These are phyloP conservation scores for Anthrax anthrax DNA, from an alignment of 2,888 invertebrate species.

Conservation along the genomic window DNA sequence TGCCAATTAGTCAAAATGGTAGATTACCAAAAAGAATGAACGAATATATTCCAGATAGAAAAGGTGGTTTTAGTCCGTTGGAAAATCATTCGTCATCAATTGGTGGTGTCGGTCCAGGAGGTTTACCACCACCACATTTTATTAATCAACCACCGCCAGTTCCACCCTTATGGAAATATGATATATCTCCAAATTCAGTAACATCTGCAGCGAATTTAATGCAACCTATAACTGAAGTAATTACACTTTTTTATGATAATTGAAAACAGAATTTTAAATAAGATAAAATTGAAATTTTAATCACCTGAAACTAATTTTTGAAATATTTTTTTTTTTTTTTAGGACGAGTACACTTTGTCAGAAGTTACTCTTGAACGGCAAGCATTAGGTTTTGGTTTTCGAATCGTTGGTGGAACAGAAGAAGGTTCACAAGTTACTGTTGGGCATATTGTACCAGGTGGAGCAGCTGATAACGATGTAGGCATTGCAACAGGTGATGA, in stretches of 20 bases:
- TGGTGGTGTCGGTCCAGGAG: background rate
- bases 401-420: constrained; percentile 95
- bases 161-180: constrained; percentile 17
- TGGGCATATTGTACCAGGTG: constrained; percentile 91
- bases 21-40: constrained; percentile 29
- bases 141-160: constrained; percentile 9
- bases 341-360: constrained; percentile 24
- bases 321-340: background rate
- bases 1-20: constrained; percentile 21
- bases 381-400: constrained; percentile 91
- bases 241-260: background rate
- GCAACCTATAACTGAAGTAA: constrained; percentile 9
- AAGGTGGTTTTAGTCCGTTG: constrained; percentile 27
- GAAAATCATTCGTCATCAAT: constrained; percentile 17
- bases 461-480: constrained; percentile 85
- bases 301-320: too few species aligned
- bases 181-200: constrained; percentile 7
- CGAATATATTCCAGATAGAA: constrained; percentile 29
- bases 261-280: too few species aligned
- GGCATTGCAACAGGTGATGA: constrained; percentile 84
- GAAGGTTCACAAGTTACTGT: constrained; percentile 94
- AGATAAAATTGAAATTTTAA: too few species aligned
- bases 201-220: constrained; percentile 3
- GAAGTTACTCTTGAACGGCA: constrained; percentile 70
- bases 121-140: background rate